A percentile compares a stretch with the other conserved stretches of the same genome.
Evolutionary conservation across 2,888 invertebrate genomes (phyloP).

Genomic region (Panorpa germanica): DNA sequence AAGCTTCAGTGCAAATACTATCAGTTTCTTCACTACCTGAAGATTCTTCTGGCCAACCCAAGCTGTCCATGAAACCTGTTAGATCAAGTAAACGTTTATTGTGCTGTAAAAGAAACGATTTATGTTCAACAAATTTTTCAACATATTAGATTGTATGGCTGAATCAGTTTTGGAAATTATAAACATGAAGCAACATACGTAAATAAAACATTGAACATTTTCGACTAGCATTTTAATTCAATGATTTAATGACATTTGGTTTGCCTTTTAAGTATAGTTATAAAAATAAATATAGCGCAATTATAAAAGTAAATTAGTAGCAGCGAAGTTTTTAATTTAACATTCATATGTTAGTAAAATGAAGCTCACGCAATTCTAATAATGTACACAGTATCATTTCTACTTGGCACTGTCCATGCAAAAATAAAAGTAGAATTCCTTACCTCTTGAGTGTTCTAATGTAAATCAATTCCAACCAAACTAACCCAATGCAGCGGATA

Average conservation of each 20-base stretch:
- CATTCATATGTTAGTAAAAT: no score
- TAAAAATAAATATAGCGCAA: no score
- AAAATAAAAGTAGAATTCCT: no score
- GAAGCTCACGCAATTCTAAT: no score
- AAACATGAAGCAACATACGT: conserved; percentile 15
- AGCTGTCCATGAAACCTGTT: conserved; percentile 24
- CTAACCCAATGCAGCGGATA: conserved; percentile 29
- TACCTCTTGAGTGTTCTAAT: no score
- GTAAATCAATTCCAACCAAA: neutral
- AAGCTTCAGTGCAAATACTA: conserved; percentile 27
- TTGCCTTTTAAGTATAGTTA: no score
- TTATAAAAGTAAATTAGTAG: no score
- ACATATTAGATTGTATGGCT: conserved; percentile 20
- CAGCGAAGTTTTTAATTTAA: no score
- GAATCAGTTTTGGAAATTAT: neutral
- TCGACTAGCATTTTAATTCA: no score
- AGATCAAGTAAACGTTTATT: conserved; percentile 8
- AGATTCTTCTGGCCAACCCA: conserved; percentile 29
- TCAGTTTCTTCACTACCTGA: conserved; percentile 29
- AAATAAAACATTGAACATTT: conserved; percentile 15
- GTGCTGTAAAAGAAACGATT: conserved; percentile 5
- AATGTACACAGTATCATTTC: no score
- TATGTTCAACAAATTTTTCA: conserved; percentile 23
- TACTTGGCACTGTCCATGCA: no score
- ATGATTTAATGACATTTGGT: no score